Conservation (phyloP, 2,113 vertebrate species). For the Dermatemys mawii region DNA sequence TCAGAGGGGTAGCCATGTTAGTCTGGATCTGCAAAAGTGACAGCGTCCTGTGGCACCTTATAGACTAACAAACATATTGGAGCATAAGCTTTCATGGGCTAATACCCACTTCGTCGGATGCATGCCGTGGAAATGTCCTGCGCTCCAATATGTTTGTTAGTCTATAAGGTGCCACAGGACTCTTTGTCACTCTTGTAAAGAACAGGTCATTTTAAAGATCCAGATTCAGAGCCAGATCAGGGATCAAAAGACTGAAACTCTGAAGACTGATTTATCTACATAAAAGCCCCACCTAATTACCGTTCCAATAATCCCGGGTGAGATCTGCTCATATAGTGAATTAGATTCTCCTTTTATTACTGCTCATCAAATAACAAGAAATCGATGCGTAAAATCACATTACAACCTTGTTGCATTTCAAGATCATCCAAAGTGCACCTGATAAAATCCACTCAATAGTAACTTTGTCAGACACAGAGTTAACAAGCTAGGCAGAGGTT, state of each 20-base stretch:
- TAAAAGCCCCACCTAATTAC: not conserved
- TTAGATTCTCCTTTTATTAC: not conserved
- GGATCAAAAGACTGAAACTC: not conserved
- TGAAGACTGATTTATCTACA: not conserved
- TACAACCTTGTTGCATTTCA: not conserved
- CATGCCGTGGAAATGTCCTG: too few species aligned
- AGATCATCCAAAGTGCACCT: not conserved
- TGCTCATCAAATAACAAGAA: not conserved
- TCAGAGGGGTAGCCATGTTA: too few species aligned
- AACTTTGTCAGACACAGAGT: not conserved
- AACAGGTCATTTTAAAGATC: not conserved
- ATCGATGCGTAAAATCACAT: not conserved
- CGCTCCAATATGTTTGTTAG: too few species aligned
- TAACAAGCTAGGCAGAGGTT: not conserved
- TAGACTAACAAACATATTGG: too few species aligned
- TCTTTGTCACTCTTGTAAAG: too few species aligned
- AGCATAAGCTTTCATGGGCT: too few species aligned
- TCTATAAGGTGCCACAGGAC: too few species aligned
- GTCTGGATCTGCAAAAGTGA: too few species aligned
- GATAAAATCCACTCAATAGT: not conserved
- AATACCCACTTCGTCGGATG: too few species aligned
- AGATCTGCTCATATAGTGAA: not conserved
- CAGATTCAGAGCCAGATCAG: not conserved
- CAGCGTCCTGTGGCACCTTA: too few species aligned
- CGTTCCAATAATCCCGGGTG: not conserved